A percentile compares a stretch with the other conserved stretches of the same genome.
phyloP scores from a whole-genome alignment of 2,888 invertebrate genomes.

The Steinernema hermaphroditum region DNA sequence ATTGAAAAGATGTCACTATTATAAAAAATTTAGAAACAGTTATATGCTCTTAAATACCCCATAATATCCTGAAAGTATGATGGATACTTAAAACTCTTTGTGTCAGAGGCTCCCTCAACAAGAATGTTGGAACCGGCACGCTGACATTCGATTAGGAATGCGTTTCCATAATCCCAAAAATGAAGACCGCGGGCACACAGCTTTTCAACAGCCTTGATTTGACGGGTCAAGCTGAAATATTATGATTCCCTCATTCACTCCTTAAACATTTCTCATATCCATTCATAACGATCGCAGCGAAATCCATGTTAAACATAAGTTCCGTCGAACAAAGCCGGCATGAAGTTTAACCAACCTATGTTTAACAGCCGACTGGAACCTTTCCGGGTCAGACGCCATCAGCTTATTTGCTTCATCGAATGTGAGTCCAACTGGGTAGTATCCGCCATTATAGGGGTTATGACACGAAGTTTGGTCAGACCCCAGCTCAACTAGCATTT shows the following conservation, averaged over 20 bases:
- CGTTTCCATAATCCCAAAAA: constrained; percentile 75
- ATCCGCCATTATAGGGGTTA: constrained; percentile 73
- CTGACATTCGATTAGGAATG: constrained; percentile 73
- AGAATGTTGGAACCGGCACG: constrained; percentile 71
- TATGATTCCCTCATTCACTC: too few relatives aligned
- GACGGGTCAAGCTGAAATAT: constrained; percentile 70
- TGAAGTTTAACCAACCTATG: too few relatives aligned
- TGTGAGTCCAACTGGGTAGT: constrained; percentile 71
- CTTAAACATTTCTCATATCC: too few relatives aligned
- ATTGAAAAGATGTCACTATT: constrained; percentile 73
- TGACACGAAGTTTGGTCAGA: constrained; percentile 74
- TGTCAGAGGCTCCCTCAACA: constrained; percentile 66
- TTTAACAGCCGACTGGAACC: too few relatives aligned
- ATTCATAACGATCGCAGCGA: too few relatives aligned
- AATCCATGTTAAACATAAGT: too few relatives aligned
- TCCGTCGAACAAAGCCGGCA: too few relatives aligned
- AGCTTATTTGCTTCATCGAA: constrained; percentile 70
- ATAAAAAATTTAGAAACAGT: constrained; percentile 1
- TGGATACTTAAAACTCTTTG: constrained; percentile 72
- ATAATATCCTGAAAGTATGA: constrained; percentile 75
- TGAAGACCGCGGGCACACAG: constrained; percentile 70
- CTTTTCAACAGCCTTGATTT: constrained; percentile 72
- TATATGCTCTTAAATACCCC: constrained; percentile 68
- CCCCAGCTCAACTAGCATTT: constrained; percentile 72
- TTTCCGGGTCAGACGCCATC: constrained; percentile 70